phyloP scores from a whole-genome alignment of 2,888 invertebrate genomes.

The Busseola fusca region DNA sequence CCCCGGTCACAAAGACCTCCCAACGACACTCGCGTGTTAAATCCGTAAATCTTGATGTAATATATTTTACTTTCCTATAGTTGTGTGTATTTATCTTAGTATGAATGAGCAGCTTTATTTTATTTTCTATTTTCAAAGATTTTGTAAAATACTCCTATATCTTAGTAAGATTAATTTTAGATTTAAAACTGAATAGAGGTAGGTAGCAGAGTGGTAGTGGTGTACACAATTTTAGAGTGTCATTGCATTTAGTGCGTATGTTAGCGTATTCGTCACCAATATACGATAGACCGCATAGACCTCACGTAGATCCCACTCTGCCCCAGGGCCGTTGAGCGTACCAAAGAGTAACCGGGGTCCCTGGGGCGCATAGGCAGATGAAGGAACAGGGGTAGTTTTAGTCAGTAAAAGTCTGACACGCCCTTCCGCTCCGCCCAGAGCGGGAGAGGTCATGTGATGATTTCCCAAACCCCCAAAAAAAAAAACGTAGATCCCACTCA shows the following conservation, averaged over 20 bases:
- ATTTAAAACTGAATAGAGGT: background rate
- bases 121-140: slow-evolving; percentile 10
- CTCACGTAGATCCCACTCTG: background rate
- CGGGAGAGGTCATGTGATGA: too few relatives aligned
- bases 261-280: background rate
- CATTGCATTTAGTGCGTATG: background rate
- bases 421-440: too few relatives aligned
- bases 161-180: slow-evolving; percentile 10
- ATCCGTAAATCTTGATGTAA: slow-evolving; percentile 59
- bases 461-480: too few relatives aligned
- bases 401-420: too few relatives aligned
- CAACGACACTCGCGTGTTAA: slow-evolving; percentile 58
- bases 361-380: too few relatives aligned
- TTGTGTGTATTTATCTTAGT: slow-evolving; percentile 41
- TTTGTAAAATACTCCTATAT: slow-evolving; percentile 8
- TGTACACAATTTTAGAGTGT: too few relatives aligned
- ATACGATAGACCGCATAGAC: too few relatives aligned
- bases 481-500: background rate
- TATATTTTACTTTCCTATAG: slow-evolving; percentile 57
- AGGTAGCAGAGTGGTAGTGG: too few relatives aligned
- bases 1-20: slow-evolving; percentile 62
- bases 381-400: too few relatives aligned
- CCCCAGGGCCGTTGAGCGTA: too few relatives aligned
- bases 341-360: too few relatives aligned
- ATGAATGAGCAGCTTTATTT: slow-evolving; percentile 44